Evolutionary conservation across 2,888 invertebrate species (phyloP).

Genomic region (Drosophila mulleri): DNA sequence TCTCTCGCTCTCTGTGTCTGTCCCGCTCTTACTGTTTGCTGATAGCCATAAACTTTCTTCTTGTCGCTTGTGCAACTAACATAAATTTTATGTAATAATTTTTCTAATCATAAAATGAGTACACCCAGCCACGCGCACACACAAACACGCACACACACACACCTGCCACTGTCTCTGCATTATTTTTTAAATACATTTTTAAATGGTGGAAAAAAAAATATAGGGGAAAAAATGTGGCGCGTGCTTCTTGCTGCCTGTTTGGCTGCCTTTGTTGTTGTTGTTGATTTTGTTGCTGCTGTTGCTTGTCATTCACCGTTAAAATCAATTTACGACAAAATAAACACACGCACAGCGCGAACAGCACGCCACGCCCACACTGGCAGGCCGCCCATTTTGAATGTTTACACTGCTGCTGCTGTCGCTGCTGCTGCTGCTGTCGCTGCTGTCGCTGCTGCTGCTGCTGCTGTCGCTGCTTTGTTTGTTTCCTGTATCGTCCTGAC

Average conservation of each 20-base stretch:
- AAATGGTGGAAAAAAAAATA: slow-evolving; percentile 60
- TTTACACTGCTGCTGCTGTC: slow-evolving; percentile 72
- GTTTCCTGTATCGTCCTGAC: slow-evolving; percentile 58
- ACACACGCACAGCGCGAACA: slow-evolving; percentile 62
- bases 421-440: slow-evolving; percentile 24
- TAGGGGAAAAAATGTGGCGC: slow-evolving; percentile 25
- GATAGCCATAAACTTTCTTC: slow-evolving; percentile 45
- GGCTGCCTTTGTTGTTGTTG: slow-evolving; percentile 18
- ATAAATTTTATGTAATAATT: slow-evolving; percentile 78
- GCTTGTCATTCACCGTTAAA: slow-evolving; percentile 78
- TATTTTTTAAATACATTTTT: slow-evolving; percentile 71
- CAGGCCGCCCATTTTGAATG: slow-evolving; percentile 37
- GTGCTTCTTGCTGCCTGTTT: slow-evolving; percentile 42
- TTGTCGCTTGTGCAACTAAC: slow-evolving; percentile 64
- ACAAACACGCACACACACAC: slow-evolving; percentile 1
- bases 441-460: slow-evolving; percentile 53
- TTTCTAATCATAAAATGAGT: slow-evolving; percentile 77
- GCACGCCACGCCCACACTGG: slow-evolving; percentile 23
- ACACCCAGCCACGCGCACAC: slow-evolving; percentile 17
- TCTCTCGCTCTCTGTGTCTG: not conserved
- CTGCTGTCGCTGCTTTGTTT: slow-evolving; percentile 56
- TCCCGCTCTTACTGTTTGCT: not conserved
- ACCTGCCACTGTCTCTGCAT: slow-evolving; percentile 20
- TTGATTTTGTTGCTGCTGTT: slow-evolving; percentile 47
- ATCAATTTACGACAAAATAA: slow-evolving; percentile 80